A percentile compares a stretch with the other conserved stretches of the same genome.
Evolutionary conservation across 1,140 invertebrate species (phyloP).

Genomic region (Drosophila subpulchrella): DNA sequence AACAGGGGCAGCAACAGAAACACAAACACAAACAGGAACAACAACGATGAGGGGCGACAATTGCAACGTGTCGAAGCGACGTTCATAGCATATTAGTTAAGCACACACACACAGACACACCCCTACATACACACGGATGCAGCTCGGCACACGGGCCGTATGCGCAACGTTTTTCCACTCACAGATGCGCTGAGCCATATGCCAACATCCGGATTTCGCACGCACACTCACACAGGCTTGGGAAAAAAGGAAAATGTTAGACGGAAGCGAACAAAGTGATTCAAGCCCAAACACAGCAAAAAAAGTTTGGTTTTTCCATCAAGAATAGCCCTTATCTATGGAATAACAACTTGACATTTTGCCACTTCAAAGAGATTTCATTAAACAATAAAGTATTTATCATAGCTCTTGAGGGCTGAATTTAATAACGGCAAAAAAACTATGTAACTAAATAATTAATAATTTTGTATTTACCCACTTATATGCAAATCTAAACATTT

Average conservation of each 20-base stretch:
- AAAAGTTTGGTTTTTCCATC: background rate
- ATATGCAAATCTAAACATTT: no score
- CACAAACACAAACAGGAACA: background rate
- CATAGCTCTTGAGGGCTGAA: no score
- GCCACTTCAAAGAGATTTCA: background rate
- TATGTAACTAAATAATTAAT: no score
- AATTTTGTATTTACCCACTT: no score
- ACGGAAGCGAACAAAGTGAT: background rate
- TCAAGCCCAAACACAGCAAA: background rate
- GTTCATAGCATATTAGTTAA: conserved; percentile 65
- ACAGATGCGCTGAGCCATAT: conserved; percentile 53
- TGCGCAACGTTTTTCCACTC: conserved; percentile 52
- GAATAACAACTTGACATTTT: background rate
- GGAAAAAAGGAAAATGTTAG: background rate
- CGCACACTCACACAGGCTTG: conserved; percentile 26
- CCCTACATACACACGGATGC: background rate
- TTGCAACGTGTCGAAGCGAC: conserved; percentile 68
- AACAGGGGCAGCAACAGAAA: conserved; percentile 10
- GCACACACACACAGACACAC: conserved; percentile 25
- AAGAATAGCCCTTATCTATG: background rate
- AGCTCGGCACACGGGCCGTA: conserved; percentile 42
- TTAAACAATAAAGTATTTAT: no score
- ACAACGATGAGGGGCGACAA: conserved; percentile 47
- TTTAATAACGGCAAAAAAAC: no score
- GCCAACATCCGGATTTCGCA: conserved; percentile 57